phyloP scores from a whole-genome alignment of 2,113 vertebrate genomes.

The Ceratotherium simum region DNA sequence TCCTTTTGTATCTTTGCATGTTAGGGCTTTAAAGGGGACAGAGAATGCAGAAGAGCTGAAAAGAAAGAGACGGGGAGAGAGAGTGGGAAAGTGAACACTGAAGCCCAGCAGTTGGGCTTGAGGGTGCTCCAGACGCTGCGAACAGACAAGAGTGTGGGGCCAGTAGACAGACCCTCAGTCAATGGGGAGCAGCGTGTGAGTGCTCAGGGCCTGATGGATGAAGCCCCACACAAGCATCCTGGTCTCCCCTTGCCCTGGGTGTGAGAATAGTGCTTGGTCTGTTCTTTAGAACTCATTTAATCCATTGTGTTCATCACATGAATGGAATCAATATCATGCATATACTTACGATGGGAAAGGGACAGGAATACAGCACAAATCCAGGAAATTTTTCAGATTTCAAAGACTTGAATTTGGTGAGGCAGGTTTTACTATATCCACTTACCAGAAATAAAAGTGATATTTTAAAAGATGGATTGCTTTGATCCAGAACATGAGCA shows the following conservation, averaged over 20 bases:
- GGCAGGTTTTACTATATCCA: neutral
- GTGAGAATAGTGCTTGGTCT: neutral
- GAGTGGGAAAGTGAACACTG: rapidly evolving
- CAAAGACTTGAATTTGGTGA: neutral
- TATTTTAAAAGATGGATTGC: neutral
- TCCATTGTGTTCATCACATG: neutral
- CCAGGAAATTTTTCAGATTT: neutral
- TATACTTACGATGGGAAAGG: neutral
- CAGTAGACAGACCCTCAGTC: too few species aligned
- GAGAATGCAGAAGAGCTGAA: neutral
- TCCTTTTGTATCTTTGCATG: neutral
- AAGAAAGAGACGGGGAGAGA: too few species aligned
- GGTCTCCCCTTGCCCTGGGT: neutral
- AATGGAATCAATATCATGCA: neutral
- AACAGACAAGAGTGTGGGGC: neutral
- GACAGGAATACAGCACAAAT: neutral
- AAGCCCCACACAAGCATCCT: too few species aligned
- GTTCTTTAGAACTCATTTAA: neutral
- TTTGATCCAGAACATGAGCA: neutral
- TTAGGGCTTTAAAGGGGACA: neutral
- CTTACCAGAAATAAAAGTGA: neutral
- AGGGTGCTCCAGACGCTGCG: rapidly evolving
- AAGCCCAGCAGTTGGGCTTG: neutral
- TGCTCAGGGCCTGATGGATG: neutral
- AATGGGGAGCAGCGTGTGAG: rapidly evolving